These are phyloP conservation scores for Lysandra bellargus DNA, from an alignment of 2,888 invertebrate genomes.

Conservation along the genomic window DNA sequence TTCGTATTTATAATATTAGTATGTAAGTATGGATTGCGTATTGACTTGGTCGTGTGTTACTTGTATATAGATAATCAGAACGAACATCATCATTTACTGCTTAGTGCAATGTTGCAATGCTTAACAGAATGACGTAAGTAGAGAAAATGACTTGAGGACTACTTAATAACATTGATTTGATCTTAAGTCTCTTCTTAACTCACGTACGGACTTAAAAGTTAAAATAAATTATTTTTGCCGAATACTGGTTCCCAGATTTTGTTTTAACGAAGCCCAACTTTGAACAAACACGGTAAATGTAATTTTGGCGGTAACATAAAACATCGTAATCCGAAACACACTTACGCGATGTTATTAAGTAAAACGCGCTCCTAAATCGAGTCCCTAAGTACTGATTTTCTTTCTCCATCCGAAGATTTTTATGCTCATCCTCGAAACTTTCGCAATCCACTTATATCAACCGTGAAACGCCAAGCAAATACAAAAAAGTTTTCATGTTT, in stretches of 20 bases:
- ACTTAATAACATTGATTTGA: no score
- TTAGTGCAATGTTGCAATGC: no score
- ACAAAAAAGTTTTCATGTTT: conserved; percentile 76
- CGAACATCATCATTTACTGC: no score
- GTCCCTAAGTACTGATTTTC: conserved; percentile 72
- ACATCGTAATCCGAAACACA: conserved; percentile 36
- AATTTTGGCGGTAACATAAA: conserved; percentile 17
- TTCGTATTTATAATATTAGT: no score
- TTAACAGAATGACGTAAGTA: no score
- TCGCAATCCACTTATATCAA: conserved; percentile 80
- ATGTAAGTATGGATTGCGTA: no score
- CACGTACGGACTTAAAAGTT: no score
- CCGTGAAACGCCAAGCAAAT: conserved; percentile 77
- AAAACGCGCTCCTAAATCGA: conserved; percentile 68
- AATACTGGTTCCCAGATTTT: neutral
- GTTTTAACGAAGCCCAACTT: neutral
- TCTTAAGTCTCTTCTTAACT: no score
- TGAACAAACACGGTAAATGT: conserved; percentile 11
- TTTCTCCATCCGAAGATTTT: conserved; percentile 68
- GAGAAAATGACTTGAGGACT: no score
- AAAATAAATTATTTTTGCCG: neutral
- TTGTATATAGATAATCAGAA: no score
- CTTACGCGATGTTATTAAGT: conserved; percentile 59
- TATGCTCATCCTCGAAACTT: conserved; percentile 78
- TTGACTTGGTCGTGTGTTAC: no score